Evolutionary conservation across 2,888 invertebrate species (phyloP), one percentile per base, ranked within the genome.

Genomic region (Calameuta pallipes): DNA sequence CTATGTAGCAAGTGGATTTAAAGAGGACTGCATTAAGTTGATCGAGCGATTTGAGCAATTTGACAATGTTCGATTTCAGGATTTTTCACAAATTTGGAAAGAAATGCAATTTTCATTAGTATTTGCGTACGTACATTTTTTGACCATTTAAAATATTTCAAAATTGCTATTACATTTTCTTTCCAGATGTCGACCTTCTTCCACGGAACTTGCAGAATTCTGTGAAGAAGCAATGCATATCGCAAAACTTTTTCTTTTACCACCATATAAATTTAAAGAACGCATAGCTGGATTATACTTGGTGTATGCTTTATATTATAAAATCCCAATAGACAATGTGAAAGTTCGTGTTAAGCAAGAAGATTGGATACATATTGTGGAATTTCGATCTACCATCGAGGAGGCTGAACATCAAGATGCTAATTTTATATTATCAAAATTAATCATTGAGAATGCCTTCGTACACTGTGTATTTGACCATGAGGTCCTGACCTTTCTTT

Each of bases 201-300:
- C 85, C 70, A 76, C 81, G 11, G 89, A 90, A 76, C 78, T 89
- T 35, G 76, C 87, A 3, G 87, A 88, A 85, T 91, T 90, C 81
- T 90, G 90, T n/a, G 89, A 91, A 80, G 90, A 91, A 81, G 80
- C 85, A 33, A 80, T 91, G 23, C 79, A 86, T 3, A 81, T 89
- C 69, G 87, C 87, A 2, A 91, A 91, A 76, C 85, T 89, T 74
- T 89, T 89, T 77, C 75, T 89, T 41, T 78, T 89, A 6, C 80
- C 84, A 4, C 83, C 86, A 4, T 76, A 80, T 23, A 80, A 83
- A 3, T 86, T 90, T 23, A 87, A 87, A 75, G 88, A 89, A 80
- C 87, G 88, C 69, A 83, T 91, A 15, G 89, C 88, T 30, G 90
- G 89, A 15, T 81, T 91, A 11, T 91, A 90, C 73, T 84, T 91